phyloP scores from a whole-genome alignment of 1,140 invertebrate species.

The Hydropsyche tenuis region DNA sequence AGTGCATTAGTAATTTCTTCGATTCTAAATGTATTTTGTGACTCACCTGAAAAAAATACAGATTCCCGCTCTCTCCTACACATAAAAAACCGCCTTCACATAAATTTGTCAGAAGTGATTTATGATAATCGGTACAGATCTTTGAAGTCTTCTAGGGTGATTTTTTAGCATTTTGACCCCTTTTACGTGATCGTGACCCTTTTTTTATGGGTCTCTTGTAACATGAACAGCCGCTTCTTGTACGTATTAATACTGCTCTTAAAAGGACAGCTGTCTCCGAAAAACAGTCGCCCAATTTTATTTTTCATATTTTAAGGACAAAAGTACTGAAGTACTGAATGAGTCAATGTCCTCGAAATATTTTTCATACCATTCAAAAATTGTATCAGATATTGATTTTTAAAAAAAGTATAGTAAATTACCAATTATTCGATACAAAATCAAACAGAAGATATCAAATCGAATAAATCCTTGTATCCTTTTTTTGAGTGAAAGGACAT shows the following conservation, averaged over 20 bases:
- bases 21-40: not conserved
- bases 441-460: no score
- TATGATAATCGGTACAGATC: not conserved
- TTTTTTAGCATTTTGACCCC: constrained; percentile 22
- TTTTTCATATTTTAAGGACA: not conserved
- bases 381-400: no score
- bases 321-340: not conserved
- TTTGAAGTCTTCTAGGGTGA: not conserved
- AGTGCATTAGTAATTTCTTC: not conserved
- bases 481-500: no score
- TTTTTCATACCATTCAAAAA: no score
- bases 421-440: no score
- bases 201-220: constrained; percentile 18
- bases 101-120: constrained; percentile 20
- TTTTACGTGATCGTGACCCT: constrained; percentile 19
- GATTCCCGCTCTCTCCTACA: not conserved
- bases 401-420: no score
- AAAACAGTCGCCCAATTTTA: constrained; percentile 4
- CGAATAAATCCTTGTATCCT: no score
- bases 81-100: not conserved
- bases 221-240: constrained; percentile 3
- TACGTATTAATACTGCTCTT: constrained; percentile 1
- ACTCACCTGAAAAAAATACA: no score
- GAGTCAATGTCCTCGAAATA: no score
- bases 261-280: constrained; percentile 10